These are phyloP conservation scores for Arenaria interpres DNA, from an alignment of 2,113 vertebrate species.

Conservation along the genomic window DNA sequence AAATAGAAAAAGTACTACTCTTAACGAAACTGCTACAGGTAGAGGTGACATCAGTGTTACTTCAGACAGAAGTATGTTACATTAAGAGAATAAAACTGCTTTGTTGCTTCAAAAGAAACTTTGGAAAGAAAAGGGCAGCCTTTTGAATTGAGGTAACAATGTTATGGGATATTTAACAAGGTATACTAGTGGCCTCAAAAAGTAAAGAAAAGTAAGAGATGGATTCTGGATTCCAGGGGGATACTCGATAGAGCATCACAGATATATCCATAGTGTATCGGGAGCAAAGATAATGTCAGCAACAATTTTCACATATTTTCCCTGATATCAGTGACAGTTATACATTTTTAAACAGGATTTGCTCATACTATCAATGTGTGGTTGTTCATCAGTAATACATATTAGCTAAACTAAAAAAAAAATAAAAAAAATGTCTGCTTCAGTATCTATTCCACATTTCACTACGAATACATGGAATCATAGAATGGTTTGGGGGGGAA, in stretches of 20 bases:
- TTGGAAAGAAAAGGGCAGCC: not conserved
- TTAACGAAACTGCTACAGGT: not conserved
- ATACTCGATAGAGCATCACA: not conserved
- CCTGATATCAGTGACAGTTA: not conserved
- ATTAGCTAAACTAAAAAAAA: not conserved
- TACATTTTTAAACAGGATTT: not conserved
- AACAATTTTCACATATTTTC: not conserved
- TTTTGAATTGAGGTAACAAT: not conserved
- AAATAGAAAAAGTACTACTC: not conserved
- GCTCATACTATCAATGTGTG: not conserved
- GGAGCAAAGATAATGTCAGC: not conserved
- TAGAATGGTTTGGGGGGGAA: not conserved
- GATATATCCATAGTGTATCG: not conserved
- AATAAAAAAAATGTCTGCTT: not conserved
- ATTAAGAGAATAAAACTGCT: not conserved
- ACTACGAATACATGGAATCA: not conserved
- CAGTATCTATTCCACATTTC: not conserved
- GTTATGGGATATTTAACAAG: not conserved
- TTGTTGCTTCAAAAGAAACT: not conserved
- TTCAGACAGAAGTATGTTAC: not conserved
- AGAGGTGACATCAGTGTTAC: not conserved
- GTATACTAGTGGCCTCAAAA: not conserved
- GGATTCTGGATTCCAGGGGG: not conserved
- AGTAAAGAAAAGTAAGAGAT: not conserved
- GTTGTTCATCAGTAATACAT: not conserved